These are phyloP conservation scores for Ceratosolen solmsi DNA, from an alignment of 1,140 invertebrate species.

Conservation along the genomic window DNA sequence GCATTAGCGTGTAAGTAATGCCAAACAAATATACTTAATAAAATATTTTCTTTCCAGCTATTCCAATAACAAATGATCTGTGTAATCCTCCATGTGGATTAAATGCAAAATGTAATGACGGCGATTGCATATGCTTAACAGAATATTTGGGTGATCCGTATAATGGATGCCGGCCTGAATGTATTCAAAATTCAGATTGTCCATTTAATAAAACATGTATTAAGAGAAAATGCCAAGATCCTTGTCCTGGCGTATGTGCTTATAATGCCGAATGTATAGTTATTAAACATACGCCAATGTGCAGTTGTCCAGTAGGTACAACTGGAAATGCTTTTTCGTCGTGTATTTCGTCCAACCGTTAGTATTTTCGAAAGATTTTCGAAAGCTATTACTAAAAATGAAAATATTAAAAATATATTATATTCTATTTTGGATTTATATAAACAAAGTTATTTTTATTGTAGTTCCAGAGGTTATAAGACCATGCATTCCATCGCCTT, in stretches of 20 bases:
- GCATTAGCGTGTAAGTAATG: no score
- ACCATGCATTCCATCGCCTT: constrained; percentile 75
- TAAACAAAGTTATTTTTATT: no score
- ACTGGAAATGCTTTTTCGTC: constrained; percentile 82
- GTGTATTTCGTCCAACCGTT: constrained; percentile 67
- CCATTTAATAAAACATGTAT: constrained; percentile 80
- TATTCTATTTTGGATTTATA: constrained; percentile 56
- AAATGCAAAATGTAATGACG: constrained; percentile 78
- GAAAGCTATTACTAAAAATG: no score
- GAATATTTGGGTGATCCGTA: constrained; percentile 81
- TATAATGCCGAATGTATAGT: constrained; percentile 80
- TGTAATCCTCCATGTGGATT: constrained; percentile 80
- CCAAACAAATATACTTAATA: no score
- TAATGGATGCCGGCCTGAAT: constrained; percentile 79
- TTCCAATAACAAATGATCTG: constrained; percentile 63
- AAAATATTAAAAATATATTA: no score
- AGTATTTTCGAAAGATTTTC: neutral
- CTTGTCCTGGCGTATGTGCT: constrained; percentile 83
- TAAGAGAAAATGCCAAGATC: constrained; percentile 83
- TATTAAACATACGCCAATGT: constrained; percentile 82
- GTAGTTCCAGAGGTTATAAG: constrained; percentile 55
- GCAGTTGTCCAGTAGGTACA: constrained; percentile 79
- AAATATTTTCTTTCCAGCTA: no score
- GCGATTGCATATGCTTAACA: constrained; percentile 76
- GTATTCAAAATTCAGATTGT: constrained; percentile 82